phyloP scores from a whole-genome alignment of 1,140 invertebrate species.

The Drosophila baimaii region DNA sequence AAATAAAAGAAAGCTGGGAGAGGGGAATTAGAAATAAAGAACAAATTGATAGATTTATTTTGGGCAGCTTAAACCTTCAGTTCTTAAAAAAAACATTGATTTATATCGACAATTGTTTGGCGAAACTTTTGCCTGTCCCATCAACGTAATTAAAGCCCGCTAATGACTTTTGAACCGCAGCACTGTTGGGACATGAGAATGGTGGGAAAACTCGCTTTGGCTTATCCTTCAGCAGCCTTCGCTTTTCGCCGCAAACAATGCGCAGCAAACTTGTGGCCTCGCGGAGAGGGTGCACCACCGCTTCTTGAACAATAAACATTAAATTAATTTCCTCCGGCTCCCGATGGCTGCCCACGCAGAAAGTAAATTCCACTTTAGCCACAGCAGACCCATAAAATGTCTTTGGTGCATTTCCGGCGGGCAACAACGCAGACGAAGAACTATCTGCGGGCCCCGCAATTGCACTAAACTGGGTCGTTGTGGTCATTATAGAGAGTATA shows the following conservation, averaged over 20 bases:
- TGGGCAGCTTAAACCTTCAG: background rate
- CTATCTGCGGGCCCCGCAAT: constrained; percentile 38
- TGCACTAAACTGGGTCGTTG: constrained; percentile 45
- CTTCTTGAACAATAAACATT: constrained; percentile 37
- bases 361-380: constrained; percentile 33
- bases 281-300: background rate
- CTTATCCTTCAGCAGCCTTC: constrained; percentile 26
- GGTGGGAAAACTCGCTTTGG: constrained; percentile 1
- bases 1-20: no score
- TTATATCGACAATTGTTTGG: background rate
- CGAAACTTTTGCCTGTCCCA: background rate
- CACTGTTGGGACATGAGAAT: constrained; percentile 2
- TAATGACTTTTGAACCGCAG: constrained; percentile 36
- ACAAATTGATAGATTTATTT: background rate
- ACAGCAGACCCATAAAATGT: constrained; percentile 10
- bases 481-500: constrained; percentile 49
- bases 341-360: constrained; percentile 26
- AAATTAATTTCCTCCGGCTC: constrained; percentile 43
- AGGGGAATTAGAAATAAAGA: no score
- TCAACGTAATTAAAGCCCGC: constrained; percentile 7
- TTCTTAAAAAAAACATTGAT: background rate
- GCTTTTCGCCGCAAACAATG: constrained; percentile 13
- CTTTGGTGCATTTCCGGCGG: constrained; percentile 33
- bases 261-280: constrained; percentile 11
- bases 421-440: background rate